Evolutionary conservation across 2,888 invertebrate genomes (phyloP), one percentile per base, ranked within the genome.

Genomic region (Tinea semifulvella): DNA sequence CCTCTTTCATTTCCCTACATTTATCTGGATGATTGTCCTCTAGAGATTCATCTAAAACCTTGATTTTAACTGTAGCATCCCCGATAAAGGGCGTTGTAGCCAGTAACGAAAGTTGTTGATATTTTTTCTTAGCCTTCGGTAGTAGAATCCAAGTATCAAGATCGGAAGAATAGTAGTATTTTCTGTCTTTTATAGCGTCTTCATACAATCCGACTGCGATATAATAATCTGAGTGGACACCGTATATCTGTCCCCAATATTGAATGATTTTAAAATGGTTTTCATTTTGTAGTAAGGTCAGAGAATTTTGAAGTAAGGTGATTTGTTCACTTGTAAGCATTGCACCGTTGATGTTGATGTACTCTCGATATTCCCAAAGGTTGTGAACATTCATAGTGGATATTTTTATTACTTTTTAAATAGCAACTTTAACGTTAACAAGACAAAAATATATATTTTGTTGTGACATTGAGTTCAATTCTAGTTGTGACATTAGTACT

Each of bases 171-270:
- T 94, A 96, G 63, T 90, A 92, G 63, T 87, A 94, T 51, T 86
- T 87, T 57, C 87, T 85, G 46, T 89, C 88, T 14, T 73, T 65
- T 31, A 94, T 64, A 43, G 88, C 90, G 63, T 96, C 92, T 14
- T 81, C 75, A 50, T 86, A 88, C 51, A 89, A 88, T 10, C 96
- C 95, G 57, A 88, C 92, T 1, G 92, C 91, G 48, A 96, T 85
- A 60, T 89, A 92, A 64, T 96, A 96, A 67, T 94, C 94, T 13
- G 83, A 83, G 51, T 87, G 86, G 0, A 85, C 73, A 1, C 92
- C 94, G 51, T 87, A 84, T 43, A 96, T 88, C 60, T 89, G 88
- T 0, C 95, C 96, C 93, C 94, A 94, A 59, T 94, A 92, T 60
- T 88, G 94, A 44, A 92, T 85, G 60, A 87, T 85, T 11, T 82